These are phyloP conservation scores for Chanos chanos DNA, from an alignment of 2,797 vertebrate genomes.

Conservation along the genomic window DNA sequence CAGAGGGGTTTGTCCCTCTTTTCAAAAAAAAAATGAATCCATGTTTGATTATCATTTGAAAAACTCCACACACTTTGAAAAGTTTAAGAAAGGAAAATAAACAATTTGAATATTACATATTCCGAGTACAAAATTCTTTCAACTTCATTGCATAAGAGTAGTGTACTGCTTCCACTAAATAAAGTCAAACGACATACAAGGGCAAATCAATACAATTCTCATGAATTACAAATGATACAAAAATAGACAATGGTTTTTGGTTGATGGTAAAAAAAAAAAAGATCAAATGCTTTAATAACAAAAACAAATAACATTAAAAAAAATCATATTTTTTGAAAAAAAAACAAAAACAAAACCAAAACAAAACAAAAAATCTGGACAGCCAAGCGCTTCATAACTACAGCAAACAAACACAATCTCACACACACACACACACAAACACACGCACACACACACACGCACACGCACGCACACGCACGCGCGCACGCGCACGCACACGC, in stretches of 20 bases:
- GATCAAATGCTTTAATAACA: slow-evolving; percentile 81
- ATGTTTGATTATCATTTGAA: too few relatives aligned
- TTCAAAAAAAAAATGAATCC: too few relatives aligned
- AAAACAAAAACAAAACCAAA: slow-evolving; percentile 68
- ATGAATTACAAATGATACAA: slow-evolving; percentile 85
- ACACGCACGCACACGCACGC: slow-evolving; percentile 74
- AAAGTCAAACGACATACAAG: slow-evolving; percentile 62
- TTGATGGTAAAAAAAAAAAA: slow-evolving; percentile 76
- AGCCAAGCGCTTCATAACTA: slow-evolving; percentile 76
- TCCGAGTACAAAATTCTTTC: slow-evolving; percentile 73
- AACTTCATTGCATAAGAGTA: slow-evolving; percentile 83
- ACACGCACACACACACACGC: too few relatives aligned
- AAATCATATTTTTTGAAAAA: slow-evolving; percentile 78
- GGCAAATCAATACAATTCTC: slow-evolving; percentile 44
- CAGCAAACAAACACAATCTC: slow-evolving; percentile 80
- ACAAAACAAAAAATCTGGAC: slow-evolving; percentile 69
- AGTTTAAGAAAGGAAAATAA: too few relatives aligned
- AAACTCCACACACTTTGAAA: too few relatives aligned
- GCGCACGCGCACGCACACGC: slow-evolving; percentile 85
- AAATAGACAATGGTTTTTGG: slow-evolving; percentile 82
- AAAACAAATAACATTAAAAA: slow-evolving; percentile 76
- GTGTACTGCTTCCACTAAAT: slow-evolving; percentile 82
- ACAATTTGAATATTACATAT: slow-evolving; percentile 69
- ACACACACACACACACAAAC: slow-evolving; percentile 90
- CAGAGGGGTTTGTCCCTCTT: too few relatives aligned